Conservation (phyloP, 2,888 invertebrate genomes). For the Bombylius major region DNA sequence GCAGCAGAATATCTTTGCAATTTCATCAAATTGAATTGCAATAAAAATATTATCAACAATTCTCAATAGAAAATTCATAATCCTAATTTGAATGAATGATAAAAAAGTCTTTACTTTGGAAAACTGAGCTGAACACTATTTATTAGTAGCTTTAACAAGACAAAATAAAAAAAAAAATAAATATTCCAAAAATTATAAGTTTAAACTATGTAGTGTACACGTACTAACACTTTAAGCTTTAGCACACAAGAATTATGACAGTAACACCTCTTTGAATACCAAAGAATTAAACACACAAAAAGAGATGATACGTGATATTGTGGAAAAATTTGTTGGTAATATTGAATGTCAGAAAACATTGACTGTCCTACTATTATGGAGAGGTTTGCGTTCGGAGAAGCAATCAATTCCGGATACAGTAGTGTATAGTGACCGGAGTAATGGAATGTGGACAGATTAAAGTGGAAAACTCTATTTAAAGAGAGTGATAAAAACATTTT, state of each 20-base stretch:
- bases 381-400: neutral
- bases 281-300: constrained; percentile 69
- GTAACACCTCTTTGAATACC: constrained; percentile 25
- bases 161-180: constrained; percentile 83
- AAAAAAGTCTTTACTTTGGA: neutral
- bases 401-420: constrained; percentile 24
- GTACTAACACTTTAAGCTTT: constrained; percentile 61
- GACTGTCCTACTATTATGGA: constrained; percentile 28
- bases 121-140: constrained; percentile 32
- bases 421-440: constrained; percentile 27
- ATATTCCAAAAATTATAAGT: constrained; percentile 72
- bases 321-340: constrained; percentile 42
- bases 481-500: constrained; percentile 33
- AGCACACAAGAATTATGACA: constrained; percentile 30
- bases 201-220: constrained; percentile 52
- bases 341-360: constrained; percentile 30
- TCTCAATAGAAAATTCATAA: constrained; percentile 2
- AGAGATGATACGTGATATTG: constrained; percentile 67
- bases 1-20: constrained; percentile 31
- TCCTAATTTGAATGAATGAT: constrained; percentile 31
- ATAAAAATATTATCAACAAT: too few relatives aligned
- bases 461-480: constrained; percentile 27
- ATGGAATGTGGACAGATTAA: constrained; percentile 26
- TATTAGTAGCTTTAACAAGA: constrained; percentile 71
- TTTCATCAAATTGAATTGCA: constrained; percentile 21